These are phyloP conservation scores for Mastigias papua DNA, from an alignment of 30 jellyfish, hydroid and myxozoan genomes.

Conservation along the genomic window DNA sequence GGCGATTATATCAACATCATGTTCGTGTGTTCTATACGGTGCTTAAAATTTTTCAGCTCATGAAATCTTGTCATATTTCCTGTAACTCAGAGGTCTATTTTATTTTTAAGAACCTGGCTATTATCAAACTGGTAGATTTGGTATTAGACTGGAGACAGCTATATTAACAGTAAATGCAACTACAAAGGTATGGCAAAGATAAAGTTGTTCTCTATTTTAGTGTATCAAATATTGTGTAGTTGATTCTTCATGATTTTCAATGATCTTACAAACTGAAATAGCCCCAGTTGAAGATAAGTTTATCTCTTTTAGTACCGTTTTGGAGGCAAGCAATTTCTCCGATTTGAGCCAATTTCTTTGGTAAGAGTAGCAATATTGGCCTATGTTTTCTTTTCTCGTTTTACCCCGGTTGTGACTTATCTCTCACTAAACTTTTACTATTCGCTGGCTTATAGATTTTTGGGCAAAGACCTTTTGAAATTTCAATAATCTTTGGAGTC, in stretches of 20 bases:
- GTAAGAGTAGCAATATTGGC: constrained; percentile 28
- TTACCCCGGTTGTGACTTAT: not conserved
- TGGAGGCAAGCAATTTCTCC: constrained; percentile 41
- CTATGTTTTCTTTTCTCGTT: not conserved
- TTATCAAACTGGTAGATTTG: constrained; percentile 86
- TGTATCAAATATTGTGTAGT: too few relatives aligned
- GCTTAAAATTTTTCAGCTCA: not conserved
- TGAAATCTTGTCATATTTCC: not conserved
- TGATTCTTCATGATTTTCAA: too few relatives aligned
- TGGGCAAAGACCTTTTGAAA: too few relatives aligned
- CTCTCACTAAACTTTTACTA: too few relatives aligned
- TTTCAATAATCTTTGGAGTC: too few relatives aligned
- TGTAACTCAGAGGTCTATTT: too few relatives aligned
- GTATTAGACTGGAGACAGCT: constrained; percentile 94
- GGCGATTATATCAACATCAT: too few relatives aligned
- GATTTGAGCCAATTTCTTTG: constrained; percentile 68
- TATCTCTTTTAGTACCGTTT: constrained; percentile 28
- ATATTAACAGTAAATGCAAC: constrained; percentile 66
- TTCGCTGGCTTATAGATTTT: too few relatives aligned
- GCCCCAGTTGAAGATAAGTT: not conserved
- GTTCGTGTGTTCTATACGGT: too few relatives aligned
- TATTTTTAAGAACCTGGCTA: constrained; percentile 88
- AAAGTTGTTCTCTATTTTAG: too few relatives aligned
- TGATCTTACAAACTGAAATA: too few relatives aligned
- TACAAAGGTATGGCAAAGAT: constrained; percentile 88